These are phyloP conservation scores for Palaemon carinicauda DNA, from an alignment of 1,140 invertebrate genomes.

Conservation along the genomic window DNA sequence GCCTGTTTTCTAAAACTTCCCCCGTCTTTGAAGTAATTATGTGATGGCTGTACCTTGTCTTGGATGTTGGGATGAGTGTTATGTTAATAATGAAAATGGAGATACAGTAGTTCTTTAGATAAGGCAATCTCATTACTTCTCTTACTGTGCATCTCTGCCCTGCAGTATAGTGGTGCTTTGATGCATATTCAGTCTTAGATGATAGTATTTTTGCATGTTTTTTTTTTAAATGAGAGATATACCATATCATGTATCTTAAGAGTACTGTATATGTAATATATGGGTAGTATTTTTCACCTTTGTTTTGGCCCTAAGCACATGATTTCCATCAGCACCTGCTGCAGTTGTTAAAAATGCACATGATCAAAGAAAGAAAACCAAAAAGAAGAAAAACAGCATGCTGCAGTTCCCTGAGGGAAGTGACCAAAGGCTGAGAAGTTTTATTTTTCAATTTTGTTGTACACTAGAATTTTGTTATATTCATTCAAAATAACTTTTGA, in stretches of 20 bases:
- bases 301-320: background rate
- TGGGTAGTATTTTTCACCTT: background rate
- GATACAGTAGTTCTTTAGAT: background rate
- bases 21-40: too few species aligned
- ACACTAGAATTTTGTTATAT: too few species aligned
- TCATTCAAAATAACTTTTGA: too few species aligned
- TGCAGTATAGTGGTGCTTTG: background rate
- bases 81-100: background rate
- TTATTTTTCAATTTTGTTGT: too few species aligned
- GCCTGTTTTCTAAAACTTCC: too few species aligned
- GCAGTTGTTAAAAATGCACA: conserved; percentile 1
- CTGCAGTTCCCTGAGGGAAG: background rate
- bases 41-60: background rate
- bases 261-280: background rate
- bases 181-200: conserved; percentile 7
- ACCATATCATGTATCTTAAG: background rate
- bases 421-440: background rate
- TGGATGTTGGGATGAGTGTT: background rate
- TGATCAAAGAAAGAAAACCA: too few species aligned
- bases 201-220: conserved; percentile 4
- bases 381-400: background rate
- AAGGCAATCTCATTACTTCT: background rate
- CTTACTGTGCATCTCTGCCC: background rate
- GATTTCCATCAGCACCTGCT: background rate
- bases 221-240: background rate